Evolutionary conservation across 2,888 invertebrate species (phyloP), one percentile per base, ranked within the genome.

Genomic region (Lasioglossum pauxillum): DNA sequence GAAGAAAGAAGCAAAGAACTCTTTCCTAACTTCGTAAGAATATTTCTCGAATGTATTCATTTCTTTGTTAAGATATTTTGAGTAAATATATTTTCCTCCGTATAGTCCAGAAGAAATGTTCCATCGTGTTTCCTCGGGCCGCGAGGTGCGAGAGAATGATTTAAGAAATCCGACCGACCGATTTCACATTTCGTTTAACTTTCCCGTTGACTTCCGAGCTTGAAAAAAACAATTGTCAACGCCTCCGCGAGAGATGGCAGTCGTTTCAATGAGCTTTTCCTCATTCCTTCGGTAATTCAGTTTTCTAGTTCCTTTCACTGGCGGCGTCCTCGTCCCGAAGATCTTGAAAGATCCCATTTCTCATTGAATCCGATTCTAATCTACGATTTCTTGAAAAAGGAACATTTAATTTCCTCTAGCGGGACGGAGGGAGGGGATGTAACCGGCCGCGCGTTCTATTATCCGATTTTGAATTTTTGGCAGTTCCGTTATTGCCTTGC

Each of bases 341-440:
- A 71, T 71, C 69, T 71, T 41, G 5, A 71, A 71, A 12, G 69
- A 71, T 41, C 41, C 41, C 41, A n/a, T 71, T 41, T 74, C 35
- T 53, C 49, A 53, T 53, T 53, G 35, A 35, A 53, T 53, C 35
- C 12, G 31, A 46, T 49, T 31, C 74, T 31, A 74, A 74, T 49
- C 23, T 49, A n/a, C 4, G 44, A n/a, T 53, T 49, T 31, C 49
- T 49, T 49, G 5, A 19, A 72, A 46, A 38, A 69, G 27, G 72
- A 31, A 44, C 16, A 12, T 44, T 31, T 35, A 73, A 46, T 49
- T 31, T 35, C 73, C 31, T 35, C 31, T 8, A 1, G 23, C 2
- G 23, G 53, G 57, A 1, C 0, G 10, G 53, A 0, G 8, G n/a
- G 12, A 1, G 27, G 16, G 16, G n/a, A 7, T 19, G 72, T 72